Evolutionary conservation across 2,113 vertebrate genomes (phyloP).

Genomic region (Ursus arctos): DNA sequence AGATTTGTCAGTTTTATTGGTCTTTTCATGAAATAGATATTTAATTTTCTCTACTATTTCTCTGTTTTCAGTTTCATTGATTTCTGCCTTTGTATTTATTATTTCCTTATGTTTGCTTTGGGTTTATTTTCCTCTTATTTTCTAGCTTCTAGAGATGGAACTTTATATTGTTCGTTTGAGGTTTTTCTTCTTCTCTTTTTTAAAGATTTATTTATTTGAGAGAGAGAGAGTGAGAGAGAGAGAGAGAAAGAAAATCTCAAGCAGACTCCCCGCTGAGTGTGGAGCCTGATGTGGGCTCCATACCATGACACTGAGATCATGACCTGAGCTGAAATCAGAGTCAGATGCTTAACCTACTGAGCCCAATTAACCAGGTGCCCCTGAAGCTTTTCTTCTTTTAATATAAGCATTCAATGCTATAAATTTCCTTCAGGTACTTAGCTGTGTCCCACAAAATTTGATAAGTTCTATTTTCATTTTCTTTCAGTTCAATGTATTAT

Average conservation of each 20-base stretch:
- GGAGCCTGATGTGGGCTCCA: background rate
- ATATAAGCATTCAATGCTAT: background rate
- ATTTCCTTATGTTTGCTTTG: background rate
- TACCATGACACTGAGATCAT: background rate
- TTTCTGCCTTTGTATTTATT: background rate
- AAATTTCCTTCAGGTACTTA: background rate
- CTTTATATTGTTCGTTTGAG: background rate
- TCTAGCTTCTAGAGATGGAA: background rate
- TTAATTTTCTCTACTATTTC: background rate
- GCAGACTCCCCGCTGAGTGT: background rate
- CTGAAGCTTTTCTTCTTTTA: background rate
- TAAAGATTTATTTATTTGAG: background rate
- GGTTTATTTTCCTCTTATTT: constrained; percentile 5
- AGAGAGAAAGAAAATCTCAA: background rate
- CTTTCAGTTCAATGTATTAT: background rate
- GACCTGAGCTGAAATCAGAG: background rate
- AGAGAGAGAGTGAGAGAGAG: background rate
- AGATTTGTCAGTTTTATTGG: background rate
- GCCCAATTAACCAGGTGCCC: background rate
- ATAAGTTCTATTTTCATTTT: background rate
- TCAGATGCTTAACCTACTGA: background rate
- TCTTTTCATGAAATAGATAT: background rate
- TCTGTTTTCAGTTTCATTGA: constrained; percentile 25
- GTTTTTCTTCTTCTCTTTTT: background rate
- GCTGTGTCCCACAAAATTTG: background rate